These are phyloP conservation scores for Pyrgus malvae DNA, from an alignment of 2,888 invertebrate species.

Conservation along the genomic window DNA sequence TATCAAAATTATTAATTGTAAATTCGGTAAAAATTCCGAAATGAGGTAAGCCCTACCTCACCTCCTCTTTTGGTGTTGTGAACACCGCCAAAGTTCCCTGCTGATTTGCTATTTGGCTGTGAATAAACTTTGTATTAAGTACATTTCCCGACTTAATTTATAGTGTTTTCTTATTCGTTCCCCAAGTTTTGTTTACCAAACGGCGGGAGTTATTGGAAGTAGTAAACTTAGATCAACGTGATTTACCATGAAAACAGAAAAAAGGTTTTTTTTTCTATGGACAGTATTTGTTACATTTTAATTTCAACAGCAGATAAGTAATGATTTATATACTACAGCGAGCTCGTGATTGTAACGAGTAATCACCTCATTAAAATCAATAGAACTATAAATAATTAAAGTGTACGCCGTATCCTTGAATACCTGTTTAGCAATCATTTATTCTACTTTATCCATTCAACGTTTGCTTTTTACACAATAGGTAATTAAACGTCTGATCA, in stretches of 20 bases:
- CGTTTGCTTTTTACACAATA: conserved; percentile 30
- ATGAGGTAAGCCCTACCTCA: conserved; percentile 37
- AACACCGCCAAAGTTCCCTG: conserved; percentile 74
- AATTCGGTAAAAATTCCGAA: no score
- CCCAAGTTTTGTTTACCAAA: conserved; percentile 58
- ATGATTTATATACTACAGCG: conserved; percentile 10
- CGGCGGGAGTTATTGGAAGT: conserved; percentile 29
- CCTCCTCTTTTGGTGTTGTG: conserved; percentile 70
- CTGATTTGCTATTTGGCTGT: conserved; percentile 78
- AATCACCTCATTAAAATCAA: conserved; percentile 12
- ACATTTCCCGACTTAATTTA: conserved; percentile 78
- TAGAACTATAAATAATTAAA: conserved; percentile 25
- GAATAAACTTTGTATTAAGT: conserved; percentile 79
- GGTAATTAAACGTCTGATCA: conserved; percentile 31
- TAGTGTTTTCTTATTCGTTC: conserved; percentile 75
- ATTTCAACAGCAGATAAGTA: background rate
- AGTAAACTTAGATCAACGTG: conserved; percentile 8
- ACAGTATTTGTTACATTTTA: conserved; percentile 1
- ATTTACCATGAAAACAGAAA: background rate
- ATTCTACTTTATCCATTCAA: conserved; percentile 21
- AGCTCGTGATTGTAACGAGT: conserved; percentile 10
- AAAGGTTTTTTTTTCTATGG: background rate
- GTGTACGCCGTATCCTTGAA: conserved; percentile 20
- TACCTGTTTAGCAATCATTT: conserved; percentile 22
- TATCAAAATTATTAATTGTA: no score